Evolutionary conservation across 2,113 vertebrate species (phyloP).

Genomic region (Natator depressus): DNA sequence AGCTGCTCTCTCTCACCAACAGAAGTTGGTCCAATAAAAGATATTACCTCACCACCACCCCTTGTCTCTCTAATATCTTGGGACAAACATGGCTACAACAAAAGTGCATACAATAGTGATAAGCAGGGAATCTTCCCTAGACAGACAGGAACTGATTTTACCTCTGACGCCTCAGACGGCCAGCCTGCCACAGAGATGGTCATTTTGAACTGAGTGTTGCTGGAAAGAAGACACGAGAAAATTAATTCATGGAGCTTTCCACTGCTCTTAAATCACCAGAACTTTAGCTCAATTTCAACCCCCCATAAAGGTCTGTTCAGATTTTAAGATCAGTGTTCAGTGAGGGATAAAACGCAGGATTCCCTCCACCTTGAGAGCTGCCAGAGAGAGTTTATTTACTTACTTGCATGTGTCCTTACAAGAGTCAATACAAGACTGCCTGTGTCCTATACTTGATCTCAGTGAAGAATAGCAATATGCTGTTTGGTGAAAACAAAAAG

Average conservation of each 20-base stretch:
- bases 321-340: neutral
- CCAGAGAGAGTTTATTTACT: neutral
- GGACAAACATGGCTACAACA: accelerated
- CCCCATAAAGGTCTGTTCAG: neutral
- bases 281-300: neutral
- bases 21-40: too few species aligned
- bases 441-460: conserved; percentile 56
- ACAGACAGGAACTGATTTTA: conserved; percentile 34
- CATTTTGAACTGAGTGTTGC: conserved; percentile 85
- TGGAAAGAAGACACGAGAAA: conserved; percentile 48
- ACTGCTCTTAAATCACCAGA: neutral
- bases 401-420: conserved; percentile 88
- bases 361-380: neutral
- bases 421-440: conserved; percentile 77
- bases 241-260: accelerated
- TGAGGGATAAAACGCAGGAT: accelerated
- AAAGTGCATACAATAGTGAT: too few species aligned
- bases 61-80: too few species aligned
- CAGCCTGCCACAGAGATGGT: conserved; percentile 87
- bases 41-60: too few species aligned
- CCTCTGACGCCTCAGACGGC: conserved; percentile 84
- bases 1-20: too few species aligned
- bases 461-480: conserved; percentile 78
- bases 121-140: too few species aligned
- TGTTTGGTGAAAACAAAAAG: conserved; percentile 24